Conservation (phyloP, 2,888 invertebrate species). For the Stramonita haemastoma region DNA sequence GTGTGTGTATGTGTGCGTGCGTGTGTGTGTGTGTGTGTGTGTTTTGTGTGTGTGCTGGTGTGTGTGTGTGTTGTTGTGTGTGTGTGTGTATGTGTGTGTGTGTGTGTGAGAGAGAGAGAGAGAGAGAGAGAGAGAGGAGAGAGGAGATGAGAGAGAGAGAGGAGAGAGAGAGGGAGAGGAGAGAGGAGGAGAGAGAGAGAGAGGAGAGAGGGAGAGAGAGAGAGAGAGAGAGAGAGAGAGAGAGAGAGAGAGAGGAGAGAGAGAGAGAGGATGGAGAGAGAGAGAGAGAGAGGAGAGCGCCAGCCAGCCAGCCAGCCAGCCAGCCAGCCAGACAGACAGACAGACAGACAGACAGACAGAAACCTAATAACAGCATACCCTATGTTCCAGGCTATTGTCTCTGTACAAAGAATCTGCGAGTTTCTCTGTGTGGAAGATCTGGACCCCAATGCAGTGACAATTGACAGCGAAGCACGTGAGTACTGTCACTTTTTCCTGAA, state of each 20-base stretch:
- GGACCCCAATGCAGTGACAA: slow-evolving; percentile 61
- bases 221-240: slow-evolving; percentile 6
- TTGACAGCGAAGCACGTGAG: slow-evolving; percentile 58
- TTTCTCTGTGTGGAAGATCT: slow-evolving; percentile 72
- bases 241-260: background rate
- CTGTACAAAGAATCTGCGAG: slow-evolving; percentile 68
- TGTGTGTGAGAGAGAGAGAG: background rate
- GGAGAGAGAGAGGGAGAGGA: too few relatives aligned
- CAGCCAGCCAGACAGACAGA: background rate
- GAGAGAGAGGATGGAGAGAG: too few relatives aligned
- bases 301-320: background rate
- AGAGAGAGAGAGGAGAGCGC: background rate
- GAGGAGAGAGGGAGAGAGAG: background rate
- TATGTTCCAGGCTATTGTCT: slow-evolving; percentile 70
- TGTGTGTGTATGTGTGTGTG: too few relatives aligned
- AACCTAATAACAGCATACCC: background rate
- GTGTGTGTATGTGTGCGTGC: too few relatives aligned
- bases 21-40: background rate
- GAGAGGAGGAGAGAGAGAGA: too few relatives aligned
- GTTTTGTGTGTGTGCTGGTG: background rate
- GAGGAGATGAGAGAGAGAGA: too few relatives aligned
- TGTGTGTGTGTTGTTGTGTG: too few relatives aligned
- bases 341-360: background rate
- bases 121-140: too few relatives aligned
- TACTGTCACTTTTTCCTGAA: background rate